Evolutionary conservation across 2,113 vertebrate species (phyloP), one percentile per base, ranked within the genome.

Genomic region (Perca fluviatilis): DNA sequence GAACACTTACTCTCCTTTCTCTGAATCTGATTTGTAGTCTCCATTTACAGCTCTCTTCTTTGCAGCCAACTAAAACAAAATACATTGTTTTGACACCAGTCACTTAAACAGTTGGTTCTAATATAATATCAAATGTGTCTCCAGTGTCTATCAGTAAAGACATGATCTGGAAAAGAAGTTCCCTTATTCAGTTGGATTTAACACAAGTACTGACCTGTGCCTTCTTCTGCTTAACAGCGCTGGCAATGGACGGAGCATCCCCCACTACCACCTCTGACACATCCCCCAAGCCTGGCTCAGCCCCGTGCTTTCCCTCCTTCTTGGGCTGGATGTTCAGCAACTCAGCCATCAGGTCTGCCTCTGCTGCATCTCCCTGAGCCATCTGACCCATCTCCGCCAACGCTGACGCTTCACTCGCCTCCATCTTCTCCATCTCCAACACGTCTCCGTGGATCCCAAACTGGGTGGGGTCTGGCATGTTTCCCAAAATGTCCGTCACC

Each of bases 401-500:
- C 8, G 95, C 82, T 0, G 95, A 92, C 0, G 94, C 94, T 58
- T 98, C 97, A 0, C 56, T 80, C 1, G 93, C 88, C 82, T 99
- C 98, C 74, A 94, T 90, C 93, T 97, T 97, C 92, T 99, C 98
- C 10, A 92, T 90, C 86, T 99, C 98, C 23, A 97, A 25, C 23
- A 96, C 93, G 54, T 99, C 98, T 7, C 98, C 97, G 0, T 99
- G 98, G 86, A 99, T 99, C 76, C 98, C 98, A 88, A 99, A 99
- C 74, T 99, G 98, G 21, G 98, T 99, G 57, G 98, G 98, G 91
- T 99, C 98, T 1, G 98, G 98, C 98, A 99, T 99, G 90, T 99
- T 99, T 9, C 98, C 98, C 86, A 99, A 91, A 90, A 99, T 98
- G 91, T 99, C 98, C 1, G 97, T 99, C 86, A 99, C 98, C 94